Conservation (phyloP, 2,797 vertebrate genomes). For the Ptychadena robeensis region DNA sequence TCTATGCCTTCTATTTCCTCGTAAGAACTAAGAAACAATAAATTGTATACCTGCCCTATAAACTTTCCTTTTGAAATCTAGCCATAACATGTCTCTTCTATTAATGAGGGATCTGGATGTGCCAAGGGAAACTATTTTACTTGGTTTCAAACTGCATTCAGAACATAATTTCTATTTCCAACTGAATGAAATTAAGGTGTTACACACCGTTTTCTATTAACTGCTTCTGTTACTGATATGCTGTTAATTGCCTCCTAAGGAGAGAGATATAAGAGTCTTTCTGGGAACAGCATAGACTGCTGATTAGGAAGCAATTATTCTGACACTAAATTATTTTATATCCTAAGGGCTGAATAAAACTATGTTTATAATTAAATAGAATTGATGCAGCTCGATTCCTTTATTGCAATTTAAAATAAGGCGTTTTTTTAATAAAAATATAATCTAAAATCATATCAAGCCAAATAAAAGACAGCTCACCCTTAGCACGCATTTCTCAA, state of each 20-base stretch:
- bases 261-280: conserved; percentile 37
- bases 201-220: background rate
- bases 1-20: too few relatives aligned
- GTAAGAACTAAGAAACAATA: too few relatives aligned
- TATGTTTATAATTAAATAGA: conserved; percentile 39
- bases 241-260: conserved; percentile 41
- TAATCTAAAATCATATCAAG: background rate
- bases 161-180: conserved; percentile 19
- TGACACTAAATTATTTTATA: conserved; percentile 44
- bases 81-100: background rate
- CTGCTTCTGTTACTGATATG: conserved; percentile 31
- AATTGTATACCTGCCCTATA: too few relatives aligned
- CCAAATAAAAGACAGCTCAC: background rate
- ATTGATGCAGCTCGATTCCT: conserved; percentile 10
- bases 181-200: conserved; percentile 11
- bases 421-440: background rate
- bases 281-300: conserved; percentile 27
- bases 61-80: too few relatives aligned
- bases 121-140: background rate
- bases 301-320: conserved; percentile 56
- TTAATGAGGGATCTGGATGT: background rate
- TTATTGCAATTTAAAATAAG: conserved; percentile 2
- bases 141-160: conserved; percentile 13
- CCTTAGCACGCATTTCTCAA: background rate
- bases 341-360: conserved; percentile 23